Conservation (phyloP, 1,140 invertebrate species). For the Lethocerus indicus region DNA sequence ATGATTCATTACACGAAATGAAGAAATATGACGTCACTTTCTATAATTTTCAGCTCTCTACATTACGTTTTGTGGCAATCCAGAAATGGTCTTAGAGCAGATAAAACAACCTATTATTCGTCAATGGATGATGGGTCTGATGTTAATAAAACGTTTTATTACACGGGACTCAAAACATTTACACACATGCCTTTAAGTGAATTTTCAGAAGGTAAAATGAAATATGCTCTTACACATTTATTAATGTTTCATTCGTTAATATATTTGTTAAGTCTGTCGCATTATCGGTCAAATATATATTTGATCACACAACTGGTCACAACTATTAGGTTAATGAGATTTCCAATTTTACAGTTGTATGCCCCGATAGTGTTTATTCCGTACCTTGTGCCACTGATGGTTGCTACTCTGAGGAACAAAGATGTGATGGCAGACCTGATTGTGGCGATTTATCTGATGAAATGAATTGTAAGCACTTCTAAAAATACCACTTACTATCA, state of each 20-base stretch:
- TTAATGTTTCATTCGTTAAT: no score
- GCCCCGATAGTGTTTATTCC: no score
- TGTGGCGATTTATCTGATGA: slow-evolving; percentile 28
- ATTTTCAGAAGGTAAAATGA: no score
- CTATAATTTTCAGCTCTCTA: slow-evolving; percentile 20
- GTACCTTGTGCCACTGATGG: slow-evolving; percentile 22
- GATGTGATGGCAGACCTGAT: slow-evolving; percentile 25
- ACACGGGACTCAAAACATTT: slow-evolving; percentile 24
- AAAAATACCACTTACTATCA: not conserved
- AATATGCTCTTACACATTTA: no score
- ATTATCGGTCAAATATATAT: no score
- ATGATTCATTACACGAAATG: no score
- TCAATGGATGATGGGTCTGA: slow-evolving; percentile 25
- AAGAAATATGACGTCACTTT: no score
- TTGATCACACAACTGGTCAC: no score
- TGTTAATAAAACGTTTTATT: slow-evolving; percentile 24
- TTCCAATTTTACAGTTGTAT: no score
- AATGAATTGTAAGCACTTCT: slow-evolving; percentile 24
- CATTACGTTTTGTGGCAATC: slow-evolving; percentile 20
- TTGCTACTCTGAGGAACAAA: slow-evolving; percentile 22
- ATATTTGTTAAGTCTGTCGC: no score
- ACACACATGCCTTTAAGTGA: no score
- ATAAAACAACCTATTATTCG: slow-evolving; percentile 24
- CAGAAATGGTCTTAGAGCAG: slow-evolving; percentile 23
- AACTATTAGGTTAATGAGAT: no score